These are phyloP conservation scores for Conopomorpha cramerella DNA, from an alignment of 1,140 invertebrate species.

Conservation along the genomic window DNA sequence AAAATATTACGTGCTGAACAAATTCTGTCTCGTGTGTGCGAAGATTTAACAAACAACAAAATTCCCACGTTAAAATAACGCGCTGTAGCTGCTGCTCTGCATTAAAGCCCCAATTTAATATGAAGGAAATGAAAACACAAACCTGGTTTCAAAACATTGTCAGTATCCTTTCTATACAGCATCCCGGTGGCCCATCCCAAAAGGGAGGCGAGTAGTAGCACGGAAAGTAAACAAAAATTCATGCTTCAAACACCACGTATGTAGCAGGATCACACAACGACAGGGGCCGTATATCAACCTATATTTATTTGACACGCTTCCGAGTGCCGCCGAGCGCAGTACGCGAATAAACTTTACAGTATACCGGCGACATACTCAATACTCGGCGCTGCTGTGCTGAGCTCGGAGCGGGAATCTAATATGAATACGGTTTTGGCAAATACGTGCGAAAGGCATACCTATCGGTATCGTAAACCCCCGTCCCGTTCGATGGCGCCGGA, in stretches of 20 bases:
- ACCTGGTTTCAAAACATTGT: conserved; percentile 49
- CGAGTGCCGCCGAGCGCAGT: conserved; percentile 34
- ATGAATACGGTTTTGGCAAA: conserved; percentile 51
- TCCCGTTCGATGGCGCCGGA: conserved; percentile 25
- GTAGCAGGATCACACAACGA: conserved; percentile 44
- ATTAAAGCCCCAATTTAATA: no score
- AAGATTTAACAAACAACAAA: no score
- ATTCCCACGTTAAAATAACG: no score
- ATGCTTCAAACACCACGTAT: conserved; percentile 41
- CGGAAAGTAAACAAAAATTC: conserved; percentile 51
- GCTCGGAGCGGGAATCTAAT: conserved; percentile 44
- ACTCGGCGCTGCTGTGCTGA: conserved; percentile 34
- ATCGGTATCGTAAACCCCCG: no score
- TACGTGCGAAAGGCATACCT: conserved; percentile 19
- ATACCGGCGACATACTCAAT: conserved; percentile 47
- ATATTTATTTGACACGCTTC: conserved; percentile 55
- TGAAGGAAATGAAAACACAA: conserved; percentile 21
- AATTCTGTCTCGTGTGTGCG: no score
- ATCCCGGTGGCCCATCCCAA: conserved; percentile 35
- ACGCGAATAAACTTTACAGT: conserved; percentile 49
- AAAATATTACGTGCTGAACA: no score
- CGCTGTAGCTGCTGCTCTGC: no score
- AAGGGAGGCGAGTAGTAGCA: conserved; percentile 41
- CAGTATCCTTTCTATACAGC: conserved; percentile 38
- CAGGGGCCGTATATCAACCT: conserved; percentile 48